Conservation (phyloP, 2,113 vertebrate genomes). For the Gadus macrocephalus region DNA sequence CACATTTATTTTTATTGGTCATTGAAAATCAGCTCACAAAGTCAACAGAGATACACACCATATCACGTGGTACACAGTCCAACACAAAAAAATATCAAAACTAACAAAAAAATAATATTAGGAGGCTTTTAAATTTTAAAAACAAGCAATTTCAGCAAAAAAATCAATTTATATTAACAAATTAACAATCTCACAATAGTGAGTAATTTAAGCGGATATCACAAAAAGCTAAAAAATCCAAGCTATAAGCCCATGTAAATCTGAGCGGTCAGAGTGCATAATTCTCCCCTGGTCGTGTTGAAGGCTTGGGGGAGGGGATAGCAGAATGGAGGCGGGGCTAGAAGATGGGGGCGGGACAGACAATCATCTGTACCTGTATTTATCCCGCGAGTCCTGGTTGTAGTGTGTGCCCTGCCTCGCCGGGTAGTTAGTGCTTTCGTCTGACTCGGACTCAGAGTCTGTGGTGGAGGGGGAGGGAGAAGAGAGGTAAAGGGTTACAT, state of each 20-base stretch:
- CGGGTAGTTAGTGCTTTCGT: conserved; percentile 52
- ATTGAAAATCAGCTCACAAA: conserved; percentile 40
- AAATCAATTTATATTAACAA: conserved; percentile 26
- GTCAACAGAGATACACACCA: conserved; percentile 30
- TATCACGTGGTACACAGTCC: conserved; percentile 44
- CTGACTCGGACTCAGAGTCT: conserved; percentile 74
- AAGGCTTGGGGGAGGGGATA: conserved; percentile 19
- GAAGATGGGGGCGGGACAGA: conserved; percentile 6
- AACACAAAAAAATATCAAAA: conserved; percentile 42
- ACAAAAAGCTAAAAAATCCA: conserved; percentile 2
- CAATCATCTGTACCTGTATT: conserved; percentile 79
- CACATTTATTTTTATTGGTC: conserved; percentile 65
- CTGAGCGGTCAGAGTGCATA: conserved; percentile 18
- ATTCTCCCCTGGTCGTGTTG: conserved; percentile 43
- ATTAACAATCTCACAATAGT: conserved; percentile 15
- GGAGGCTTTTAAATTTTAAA: neutral
- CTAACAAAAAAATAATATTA: neutral
- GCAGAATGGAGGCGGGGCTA: conserved; percentile 20
- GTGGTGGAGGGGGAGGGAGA: neutral
- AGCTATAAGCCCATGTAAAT: neutral
- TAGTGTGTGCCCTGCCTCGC: conserved; percentile 61
- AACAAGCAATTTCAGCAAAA: conserved; percentile 16
- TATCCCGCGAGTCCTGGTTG: conserved; percentile 67
- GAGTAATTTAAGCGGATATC: conserved; percentile 1
- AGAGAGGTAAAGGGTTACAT: no score